These are phyloP conservation scores for Stegana nigrithorax DNA, from an alignment of 2,888 invertebrate species.

Conservation along the genomic window DNA sequence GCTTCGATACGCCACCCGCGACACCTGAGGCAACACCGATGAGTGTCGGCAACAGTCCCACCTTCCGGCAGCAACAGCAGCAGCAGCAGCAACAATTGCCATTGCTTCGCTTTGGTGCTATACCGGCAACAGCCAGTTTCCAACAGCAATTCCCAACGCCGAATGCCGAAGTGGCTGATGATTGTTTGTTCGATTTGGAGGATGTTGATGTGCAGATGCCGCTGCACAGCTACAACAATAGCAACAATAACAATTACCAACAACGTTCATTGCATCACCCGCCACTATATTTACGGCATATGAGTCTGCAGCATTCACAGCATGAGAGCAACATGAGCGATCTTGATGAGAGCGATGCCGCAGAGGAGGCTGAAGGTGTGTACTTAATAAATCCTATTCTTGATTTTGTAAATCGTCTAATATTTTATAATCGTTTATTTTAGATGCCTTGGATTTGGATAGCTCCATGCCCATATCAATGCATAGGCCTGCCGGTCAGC, in stretches of 20 bases:
- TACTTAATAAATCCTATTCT: not conserved
- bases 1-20: conserved; percentile 68
- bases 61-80: conserved; percentile 63
- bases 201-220: conserved; percentile 67
- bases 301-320: conserved; percentile 20
- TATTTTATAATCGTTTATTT: conserved; percentile 3
- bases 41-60: conserved; percentile 69
- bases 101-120: not conserved
- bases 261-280: conserved; percentile 20
- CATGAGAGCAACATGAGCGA: conserved; percentile 69
- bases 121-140: conserved; percentile 23
- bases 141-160: conserved; percentile 43
- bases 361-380: conserved; percentile 83
- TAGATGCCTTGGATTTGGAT: conserved; percentile 67
- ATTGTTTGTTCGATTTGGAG: conserved; percentile 83
- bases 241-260: too few relatives aligned
- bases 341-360: conserved; percentile 79
- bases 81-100: conserved; percentile 26
- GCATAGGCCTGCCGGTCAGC: conserved; percentile 30
- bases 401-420: conserved; percentile 1
- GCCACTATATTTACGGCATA: conserved; percentile 28
- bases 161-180: conserved; percentile 70
- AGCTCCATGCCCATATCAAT: conserved; percentile 60
- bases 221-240: too few relatives aligned
- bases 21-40: conserved; percentile 68